Evolutionary conservation across 2,888 invertebrate species (phyloP), one percentile per base, ranked within the genome.

Genomic region (Lycocerus yunnanus): DNA sequence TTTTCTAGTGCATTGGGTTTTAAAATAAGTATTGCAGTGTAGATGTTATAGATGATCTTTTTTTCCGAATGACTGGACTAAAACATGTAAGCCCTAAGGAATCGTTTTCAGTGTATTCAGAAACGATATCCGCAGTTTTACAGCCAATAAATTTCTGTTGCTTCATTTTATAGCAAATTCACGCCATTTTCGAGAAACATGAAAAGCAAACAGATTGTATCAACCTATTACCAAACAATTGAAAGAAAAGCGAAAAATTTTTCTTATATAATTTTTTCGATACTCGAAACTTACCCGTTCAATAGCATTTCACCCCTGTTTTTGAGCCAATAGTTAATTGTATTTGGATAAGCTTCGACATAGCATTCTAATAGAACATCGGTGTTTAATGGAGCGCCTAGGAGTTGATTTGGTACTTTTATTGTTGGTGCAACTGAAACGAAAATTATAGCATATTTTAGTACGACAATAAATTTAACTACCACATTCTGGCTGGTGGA

Each of bases 321-420:
- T 86, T 93, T 94, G 83, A 93, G 90, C 95, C 95, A 95, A 86
- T 94, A 95, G 88, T 94, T 92, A 83, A 92, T 90, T 73, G 92
- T 91, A 83, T 90, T 90, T 82, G 96, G 96, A 83, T 93, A 95
- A 1, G 96, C 96, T 84, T 97, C 96, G 69, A 96, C 95, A 86
- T 93, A 93, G 85, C 97, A 97, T 85, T 95, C 94, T 63, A 97
- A 88, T 81, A 94, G 93, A 27, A 97, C 95, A 85, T 96, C 94
- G 0, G 95, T 95, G 69, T 94, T 94, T 61, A 95, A 87, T 1
- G 96, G 96, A 1, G 96, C 94, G 15, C 97, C 96, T 67, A 97
- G 89, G 82, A 97, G 89, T 88, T 97, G 96, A 87, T 95, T 96
- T 81, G 95, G 94, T 81, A 95, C 95, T 88, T 94, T 95, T 78